Evolutionary conservation across 2,797 vertebrate species (phyloP).

Genomic region (Amniataba percoides): DNA sequence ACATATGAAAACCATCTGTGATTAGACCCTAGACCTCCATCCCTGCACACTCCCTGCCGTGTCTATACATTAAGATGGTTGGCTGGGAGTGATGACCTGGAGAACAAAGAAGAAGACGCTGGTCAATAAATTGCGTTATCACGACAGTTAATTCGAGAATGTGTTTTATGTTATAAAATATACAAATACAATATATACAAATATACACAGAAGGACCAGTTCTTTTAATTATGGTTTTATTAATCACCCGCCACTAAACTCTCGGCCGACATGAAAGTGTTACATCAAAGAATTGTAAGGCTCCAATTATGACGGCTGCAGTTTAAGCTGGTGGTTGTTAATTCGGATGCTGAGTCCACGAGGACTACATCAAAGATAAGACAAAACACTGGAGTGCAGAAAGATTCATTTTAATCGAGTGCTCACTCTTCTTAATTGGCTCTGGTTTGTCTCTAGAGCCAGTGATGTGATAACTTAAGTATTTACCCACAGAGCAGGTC

Average conservation of each 20-base stretch:
- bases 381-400: slow-evolving; percentile 29
- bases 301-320: slow-evolving; percentile 34
- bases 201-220: slow-evolving; percentile 6
- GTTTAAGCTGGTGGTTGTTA: slow-evolving; percentile 31
- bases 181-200: too few species aligned
- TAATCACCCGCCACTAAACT: slow-evolving; percentile 37
- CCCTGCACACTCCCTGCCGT: slow-evolving; percentile 58
- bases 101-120: slow-evolving; percentile 67
- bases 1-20: slow-evolving; percentile 84
- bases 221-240: slow-evolving; percentile 32
- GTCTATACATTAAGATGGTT: slow-evolving; percentile 49
- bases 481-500: slow-evolving; percentile 24
- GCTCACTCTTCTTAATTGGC: slow-evolving; percentile 32
- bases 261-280: slow-evolving; percentile 38
- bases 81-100: slow-evolving; percentile 35
- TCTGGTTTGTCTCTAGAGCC: slow-evolving; percentile 21
- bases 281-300: slow-evolving; percentile 42
- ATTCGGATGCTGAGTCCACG: slow-evolving; percentile 28
- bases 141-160: slow-evolving; percentile 37
- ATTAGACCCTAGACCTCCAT: slow-evolving; percentile 70
- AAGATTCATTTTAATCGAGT: slow-evolving; percentile 32
- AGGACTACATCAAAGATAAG: slow-evolving; percentile 46
- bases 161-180: too few species aligned
- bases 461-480: slow-evolving; percentile 19
- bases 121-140: slow-evolving; percentile 28